Percentiles rank a stretch among this genome's conserved stretches.
Evolutionary conservation across 2,888 invertebrate genomes (phyloP).

Genomic region (Cheilosia impressa): DNA sequence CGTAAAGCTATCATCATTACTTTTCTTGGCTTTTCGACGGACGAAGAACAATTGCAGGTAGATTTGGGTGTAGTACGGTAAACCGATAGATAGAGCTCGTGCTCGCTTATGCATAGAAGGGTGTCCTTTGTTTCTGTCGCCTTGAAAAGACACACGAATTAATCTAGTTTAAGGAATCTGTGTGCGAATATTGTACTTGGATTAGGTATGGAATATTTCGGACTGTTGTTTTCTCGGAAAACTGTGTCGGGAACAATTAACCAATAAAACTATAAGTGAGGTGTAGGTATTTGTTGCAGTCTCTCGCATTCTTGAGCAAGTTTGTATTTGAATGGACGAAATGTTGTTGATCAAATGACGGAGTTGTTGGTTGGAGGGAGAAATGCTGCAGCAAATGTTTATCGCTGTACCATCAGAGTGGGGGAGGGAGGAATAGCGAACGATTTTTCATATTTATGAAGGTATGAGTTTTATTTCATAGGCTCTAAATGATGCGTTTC

Average conservation of each 20-base stretch:
- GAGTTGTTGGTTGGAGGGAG: not conserved
- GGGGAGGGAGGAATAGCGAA: too few relatives aligned
- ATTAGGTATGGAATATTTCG: not conserved
- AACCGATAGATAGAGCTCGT: constrained; percentile 20
- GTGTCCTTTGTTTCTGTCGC: constrained; percentile 17
- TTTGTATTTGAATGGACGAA: not conserved
- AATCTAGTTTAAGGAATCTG: constrained; percentile 65
- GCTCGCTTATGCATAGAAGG: not conserved
- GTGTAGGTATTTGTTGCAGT: not conserved
- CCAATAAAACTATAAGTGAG: constrained; percentile 48
- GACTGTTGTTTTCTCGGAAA: constrained; percentile 20
- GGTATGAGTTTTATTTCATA: too few relatives aligned
- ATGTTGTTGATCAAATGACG: not conserved
- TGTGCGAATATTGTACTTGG: constrained; percentile 16
- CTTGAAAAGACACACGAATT: constrained; percentile 34
- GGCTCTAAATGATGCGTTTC: too few relatives aligned
- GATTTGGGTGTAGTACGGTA: not conserved
- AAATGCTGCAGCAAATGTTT: too few relatives aligned
- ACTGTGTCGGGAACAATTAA: constrained; percentile 45
- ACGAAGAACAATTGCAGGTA: constrained; percentile 40
- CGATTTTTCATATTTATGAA: too few relatives aligned
- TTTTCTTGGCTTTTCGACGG: constrained; percentile 63
- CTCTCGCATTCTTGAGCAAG: not conserved
- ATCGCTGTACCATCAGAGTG: too few relatives aligned
- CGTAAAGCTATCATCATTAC: constrained; percentile 74